These are phyloP conservation scores for Bradypodion ventrale DNA, from an alignment of 2,797 vertebrate species.

Conservation along the genomic window DNA sequence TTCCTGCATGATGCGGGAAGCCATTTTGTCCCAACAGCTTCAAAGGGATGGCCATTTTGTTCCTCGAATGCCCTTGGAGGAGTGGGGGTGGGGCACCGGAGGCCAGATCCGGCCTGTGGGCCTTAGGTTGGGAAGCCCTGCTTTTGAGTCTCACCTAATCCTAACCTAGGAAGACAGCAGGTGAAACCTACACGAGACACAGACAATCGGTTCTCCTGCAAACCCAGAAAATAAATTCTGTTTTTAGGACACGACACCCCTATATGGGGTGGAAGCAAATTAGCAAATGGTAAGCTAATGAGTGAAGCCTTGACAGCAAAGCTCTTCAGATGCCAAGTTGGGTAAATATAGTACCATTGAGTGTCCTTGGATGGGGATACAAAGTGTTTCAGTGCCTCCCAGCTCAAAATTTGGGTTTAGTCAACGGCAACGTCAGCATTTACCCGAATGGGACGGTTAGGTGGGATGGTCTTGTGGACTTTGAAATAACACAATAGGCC, in stretches of 20 bases:
- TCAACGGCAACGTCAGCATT: accelerated
- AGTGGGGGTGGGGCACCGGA: too few relatives aligned
- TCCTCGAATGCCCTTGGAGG: too few relatives aligned
- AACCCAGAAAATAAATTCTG: accelerated
- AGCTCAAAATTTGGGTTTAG: accelerated
- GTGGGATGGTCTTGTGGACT: accelerated
- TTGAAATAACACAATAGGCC: neutral
- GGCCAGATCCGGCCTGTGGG: too few relatives aligned
- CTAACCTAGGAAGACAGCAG: conserved; percentile 26
- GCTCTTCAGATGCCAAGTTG: neutral
- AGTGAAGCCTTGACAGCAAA: neutral
- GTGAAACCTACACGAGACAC: neutral
- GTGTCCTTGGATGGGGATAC: neutral
- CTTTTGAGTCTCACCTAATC: conserved; percentile 35
- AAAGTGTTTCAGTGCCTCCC: neutral
- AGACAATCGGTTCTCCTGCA: conserved; percentile 5
- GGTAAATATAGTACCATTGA: neutral
- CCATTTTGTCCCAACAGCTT: too few relatives aligned
- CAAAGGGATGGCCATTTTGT: too few relatives aligned
- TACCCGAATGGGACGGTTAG: neutral
- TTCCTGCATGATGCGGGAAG: too few relatives aligned
- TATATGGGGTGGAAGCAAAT: neutral
- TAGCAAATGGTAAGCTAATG: neutral
- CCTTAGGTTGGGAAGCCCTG: conserved; percentile 10
- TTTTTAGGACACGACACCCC: neutral